These are phyloP conservation scores for Euura lappo DNA, from an alignment of 1,140 invertebrate genomes.

Conservation along the genomic window DNA sequence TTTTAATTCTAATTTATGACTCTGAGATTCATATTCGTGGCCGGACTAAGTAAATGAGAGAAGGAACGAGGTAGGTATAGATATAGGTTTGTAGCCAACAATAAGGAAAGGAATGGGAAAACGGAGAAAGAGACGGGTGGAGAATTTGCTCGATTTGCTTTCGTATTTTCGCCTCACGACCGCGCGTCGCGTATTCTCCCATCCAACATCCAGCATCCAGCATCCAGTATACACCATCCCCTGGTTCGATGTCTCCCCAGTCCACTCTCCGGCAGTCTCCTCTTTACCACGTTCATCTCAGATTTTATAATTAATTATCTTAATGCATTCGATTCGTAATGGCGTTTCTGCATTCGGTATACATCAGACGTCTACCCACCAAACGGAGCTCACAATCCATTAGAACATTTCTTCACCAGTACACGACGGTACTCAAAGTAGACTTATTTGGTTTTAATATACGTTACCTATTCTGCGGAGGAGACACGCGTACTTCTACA, in stretches of 20 bases:
- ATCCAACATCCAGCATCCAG: slow-evolving; percentile 8
- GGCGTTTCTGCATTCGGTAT: not conserved
- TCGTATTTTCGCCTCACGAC: slow-evolving; percentile 34
- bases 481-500: not conserved
- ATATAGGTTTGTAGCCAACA: not conserved
- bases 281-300: slow-evolving; percentile 15
- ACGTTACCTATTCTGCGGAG: not conserved
- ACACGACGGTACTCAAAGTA: not conserved
- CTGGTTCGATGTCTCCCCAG: slow-evolving; percentile 11
- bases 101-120: slow-evolving; percentile 30
- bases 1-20: slow-evolving; percentile 48
- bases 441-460: slow-evolving; percentile 6
- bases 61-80: not conserved
- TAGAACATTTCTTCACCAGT: not conserved
- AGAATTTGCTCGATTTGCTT: slow-evolving; percentile 37
- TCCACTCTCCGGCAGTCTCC: slow-evolving; percentile 15
- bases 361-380: not conserved
- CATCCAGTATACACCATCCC: too few relatives aligned
- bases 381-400: not conserved
- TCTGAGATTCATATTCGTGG: slow-evolving; percentile 22
- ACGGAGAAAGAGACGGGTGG: slow-evolving; percentile 27
- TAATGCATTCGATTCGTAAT: slow-evolving; percentile 40
- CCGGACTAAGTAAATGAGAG: slow-evolving; percentile 38
- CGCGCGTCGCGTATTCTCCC: slow-evolving; percentile 15
- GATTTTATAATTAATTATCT: slow-evolving; percentile 47